phyloP scores from a whole-genome alignment of 2,113 vertebrate species.

The Piaya cayana region DNA sequence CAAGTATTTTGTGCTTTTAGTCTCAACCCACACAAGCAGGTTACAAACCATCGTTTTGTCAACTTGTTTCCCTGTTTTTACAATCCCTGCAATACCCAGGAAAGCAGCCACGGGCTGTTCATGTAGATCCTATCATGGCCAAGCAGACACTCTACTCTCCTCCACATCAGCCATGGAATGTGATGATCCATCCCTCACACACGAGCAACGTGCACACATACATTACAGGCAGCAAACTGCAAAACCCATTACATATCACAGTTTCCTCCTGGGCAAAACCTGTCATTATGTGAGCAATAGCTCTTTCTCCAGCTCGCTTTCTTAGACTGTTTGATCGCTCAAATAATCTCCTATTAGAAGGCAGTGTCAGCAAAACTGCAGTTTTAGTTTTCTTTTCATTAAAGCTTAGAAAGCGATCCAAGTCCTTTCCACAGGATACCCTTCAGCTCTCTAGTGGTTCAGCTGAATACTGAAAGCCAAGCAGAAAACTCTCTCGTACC shows the following conservation, averaged over 20 bases:
- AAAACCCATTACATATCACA: rapidly evolving
- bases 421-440: neutral
- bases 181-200: neutral
- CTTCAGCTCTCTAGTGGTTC: neutral
- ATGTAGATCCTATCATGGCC: rapidly evolving
- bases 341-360: neutral
- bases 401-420: neutral
- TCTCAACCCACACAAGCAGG: neutral
- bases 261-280: neutral
- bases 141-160: neutral
- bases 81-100: neutral
- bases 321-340: neutral
- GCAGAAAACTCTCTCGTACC: neutral
- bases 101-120: neutral
- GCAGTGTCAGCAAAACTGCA: neutral
- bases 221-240: neutral
- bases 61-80: neutral
- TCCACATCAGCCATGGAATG: neutral
- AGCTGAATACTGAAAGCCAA: neutral
- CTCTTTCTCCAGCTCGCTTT: neutral
- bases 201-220: rapidly evolving
- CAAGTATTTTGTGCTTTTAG: neutral
- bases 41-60: neutral
- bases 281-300: neutral
- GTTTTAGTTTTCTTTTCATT: neutral